Evolutionary conservation across 2,888 invertebrate genomes (phyloP), one percentile per base, ranked within the genome.

Genomic region (Periphyllus acericola): DNA sequence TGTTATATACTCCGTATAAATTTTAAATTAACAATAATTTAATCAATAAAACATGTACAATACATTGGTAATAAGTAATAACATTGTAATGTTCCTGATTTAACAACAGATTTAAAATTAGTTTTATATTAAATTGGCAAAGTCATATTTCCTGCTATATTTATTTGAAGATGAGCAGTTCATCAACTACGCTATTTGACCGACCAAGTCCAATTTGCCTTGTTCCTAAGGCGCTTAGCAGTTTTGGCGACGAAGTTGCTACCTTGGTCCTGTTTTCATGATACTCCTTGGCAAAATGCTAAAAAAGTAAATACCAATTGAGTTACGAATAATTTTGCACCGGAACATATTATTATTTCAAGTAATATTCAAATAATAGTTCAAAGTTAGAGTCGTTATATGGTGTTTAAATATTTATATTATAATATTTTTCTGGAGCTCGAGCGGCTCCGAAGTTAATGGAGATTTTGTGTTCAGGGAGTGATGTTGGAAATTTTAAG

Each of bases 181-280:
- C 96, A 91, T 96, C 96, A 91, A 96, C 95, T 92, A 96, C 95
- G 93, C 96, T 96, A 92, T 95, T 95, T 89, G 96, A 96, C 91
- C 96, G 92, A 90, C 94, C 92, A 89, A 95, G 93, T 25, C 93
- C 92, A 9, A 92, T 74, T 55, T 87, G 87, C 40, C 87, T 80
- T n/a, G 87, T 91, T 89, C 92, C 93, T 90, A 92, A 93, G 71
- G 94, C 94, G 60, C 94, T 93, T 89, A 93, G 40, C 68, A 89
- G 55, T 83, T 89, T 89, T 88, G 80, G 88, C 1, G 89, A 89
- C 0, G 87, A 88, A 19, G 88, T 89, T 40, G 89, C 86, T 40
- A 74, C 74, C 55, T 87, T 74, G 36, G 81, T 88, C 34, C 81
- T 82, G 66, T 85, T 89, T 60, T 88, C 83, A 79, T 89, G 89